Conservation (phyloP, 2,113 vertebrate species). For the Scopus umbretta region DNA sequence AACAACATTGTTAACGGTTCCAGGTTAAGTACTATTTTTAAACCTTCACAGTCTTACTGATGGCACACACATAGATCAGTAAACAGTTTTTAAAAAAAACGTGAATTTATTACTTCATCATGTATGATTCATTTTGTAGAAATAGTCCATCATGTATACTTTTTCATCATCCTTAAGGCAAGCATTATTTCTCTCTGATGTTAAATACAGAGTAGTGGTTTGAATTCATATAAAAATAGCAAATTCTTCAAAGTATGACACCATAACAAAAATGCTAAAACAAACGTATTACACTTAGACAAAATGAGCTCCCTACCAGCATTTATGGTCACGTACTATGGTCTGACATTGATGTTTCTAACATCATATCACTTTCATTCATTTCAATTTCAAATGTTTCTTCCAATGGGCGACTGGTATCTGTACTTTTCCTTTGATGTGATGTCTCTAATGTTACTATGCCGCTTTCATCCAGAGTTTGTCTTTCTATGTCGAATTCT, state of each 20-base stretch:
- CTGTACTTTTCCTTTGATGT: conserved; percentile 81
- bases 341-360: conserved; percentile 95
- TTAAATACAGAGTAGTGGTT: conserved; percentile 6
- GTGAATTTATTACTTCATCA: conserved; percentile 44
- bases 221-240: conserved; percentile 51
- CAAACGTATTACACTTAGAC: conserved; percentile 12
- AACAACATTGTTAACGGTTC: not conserved
- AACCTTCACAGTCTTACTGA: conserved; percentile 25
- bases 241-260: conserved; percentile 43
- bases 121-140: conserved; percentile 11
- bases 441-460: conserved; percentile 82
- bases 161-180: conserved; percentile 19
- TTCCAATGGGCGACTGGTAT: conserved; percentile 81
- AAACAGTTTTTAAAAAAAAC: conserved; percentile 18
- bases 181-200: conserved; percentile 6
- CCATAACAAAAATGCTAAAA: conserved; percentile 47
- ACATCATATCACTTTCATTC: conserved; percentile 97
- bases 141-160: not conserved
- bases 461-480: conserved; percentile 82
- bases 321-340: conserved; percentile 81
- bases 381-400: conserved; percentile 94
- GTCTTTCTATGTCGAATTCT: conserved; percentile 79
- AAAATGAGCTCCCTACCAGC: not conserved
- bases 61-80: conserved; percentile 19
- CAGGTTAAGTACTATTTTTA: not conserved